Conservation (phyloP, 2,888 invertebrate genomes). For the Zonitis immaculata region DNA sequence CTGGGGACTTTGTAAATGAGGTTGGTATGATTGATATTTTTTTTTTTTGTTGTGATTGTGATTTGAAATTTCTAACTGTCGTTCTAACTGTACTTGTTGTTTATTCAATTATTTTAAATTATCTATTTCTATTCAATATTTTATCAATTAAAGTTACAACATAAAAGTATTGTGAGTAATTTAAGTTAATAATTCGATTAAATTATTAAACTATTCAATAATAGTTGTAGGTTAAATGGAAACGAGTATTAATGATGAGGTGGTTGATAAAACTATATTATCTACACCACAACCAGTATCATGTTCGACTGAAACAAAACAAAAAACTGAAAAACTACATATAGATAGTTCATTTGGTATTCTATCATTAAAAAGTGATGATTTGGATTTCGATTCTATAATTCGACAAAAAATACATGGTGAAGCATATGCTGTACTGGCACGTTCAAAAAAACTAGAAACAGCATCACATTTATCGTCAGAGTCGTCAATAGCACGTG, state of each 20-base stretch:
- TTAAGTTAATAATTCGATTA: not conserved
- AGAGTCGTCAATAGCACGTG: not conserved
- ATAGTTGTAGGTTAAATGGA: not conserved
- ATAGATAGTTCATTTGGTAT: constrained; percentile 14
- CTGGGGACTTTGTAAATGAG: too few relatives aligned
- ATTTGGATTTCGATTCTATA: constrained; percentile 15
- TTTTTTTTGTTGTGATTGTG: too few relatives aligned
- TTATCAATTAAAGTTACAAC: too few relatives aligned
- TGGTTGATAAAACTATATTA: constrained; percentile 19
- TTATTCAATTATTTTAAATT: not conserved
- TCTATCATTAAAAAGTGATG: constrained; percentile 15
- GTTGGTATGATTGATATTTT: too few relatives aligned
- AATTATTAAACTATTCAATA: not conserved
- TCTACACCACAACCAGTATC: constrained; percentile 47
- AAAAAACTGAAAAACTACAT: constrained; percentile 1
- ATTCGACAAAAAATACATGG: constrained; percentile 29
- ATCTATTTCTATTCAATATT: too few relatives aligned
- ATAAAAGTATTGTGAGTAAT: too few relatives aligned
- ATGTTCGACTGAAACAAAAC: constrained; percentile 42
- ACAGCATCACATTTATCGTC: too few relatives aligned
- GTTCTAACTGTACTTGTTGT: not conserved
- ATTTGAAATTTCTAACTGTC: not conserved
- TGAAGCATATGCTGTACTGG: constrained; percentile 28
- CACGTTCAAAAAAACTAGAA: too few relatives aligned
- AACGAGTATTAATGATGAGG: constrained; percentile 2